A percentile compares a stretch with the other conserved stretches of the same genome.
Conservation (phyloP, 2,797 vertebrate species). For the Harpagifer antarcticus region DNA sequence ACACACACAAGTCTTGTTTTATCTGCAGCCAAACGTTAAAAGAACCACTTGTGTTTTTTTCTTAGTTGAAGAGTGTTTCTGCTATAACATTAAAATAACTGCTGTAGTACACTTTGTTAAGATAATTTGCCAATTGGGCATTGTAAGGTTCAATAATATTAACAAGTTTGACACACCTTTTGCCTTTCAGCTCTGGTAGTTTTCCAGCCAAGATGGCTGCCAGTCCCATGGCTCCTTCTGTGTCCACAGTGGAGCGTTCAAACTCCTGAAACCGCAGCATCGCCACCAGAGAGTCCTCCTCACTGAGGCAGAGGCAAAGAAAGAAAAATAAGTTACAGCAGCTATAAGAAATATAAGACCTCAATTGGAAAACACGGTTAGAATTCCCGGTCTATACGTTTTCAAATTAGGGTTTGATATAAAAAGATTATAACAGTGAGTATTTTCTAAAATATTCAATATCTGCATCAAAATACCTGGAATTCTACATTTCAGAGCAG, state of each 20-base stretch:
- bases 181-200: conserved; percentile 90
- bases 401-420: neutral
- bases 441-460: neutral
- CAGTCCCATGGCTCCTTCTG: conserved; percentile 91
- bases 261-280: conserved; percentile 93
- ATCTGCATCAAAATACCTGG: neutral
- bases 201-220: conserved; percentile 90
- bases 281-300: conserved; percentile 88
- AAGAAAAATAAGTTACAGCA: neutral
- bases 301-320: conserved; percentile 67
- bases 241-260: conserved; percentile 89
- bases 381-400: neutral
- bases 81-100: neutral
- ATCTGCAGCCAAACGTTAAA: conserved; percentile 31
- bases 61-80: neutral
- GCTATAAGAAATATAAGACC: neutral
- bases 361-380: neutral
- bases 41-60: no score
- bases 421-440: neutral
- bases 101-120: neutral
- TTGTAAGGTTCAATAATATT: neutral
- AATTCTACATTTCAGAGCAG: neutral
- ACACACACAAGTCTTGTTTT: conserved; percentile 14
- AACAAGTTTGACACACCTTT: conserved; percentile 82
- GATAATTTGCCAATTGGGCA: neutral